These are phyloP conservation scores for Hesperia comma DNA, from an alignment of 2,888 invertebrate species.

Conservation along the genomic window DNA sequence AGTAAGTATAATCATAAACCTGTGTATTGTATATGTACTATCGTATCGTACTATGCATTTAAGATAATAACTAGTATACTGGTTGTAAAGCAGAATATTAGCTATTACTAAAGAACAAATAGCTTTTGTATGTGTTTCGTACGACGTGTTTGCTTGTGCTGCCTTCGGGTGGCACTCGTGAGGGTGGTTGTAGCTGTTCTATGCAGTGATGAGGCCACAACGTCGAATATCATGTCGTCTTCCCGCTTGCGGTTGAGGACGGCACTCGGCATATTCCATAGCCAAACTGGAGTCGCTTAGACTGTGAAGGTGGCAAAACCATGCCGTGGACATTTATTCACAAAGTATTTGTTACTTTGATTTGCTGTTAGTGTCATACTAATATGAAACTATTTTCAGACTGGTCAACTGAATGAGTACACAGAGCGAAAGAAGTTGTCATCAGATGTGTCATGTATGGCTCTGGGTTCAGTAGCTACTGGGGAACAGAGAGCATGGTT, in stretches of 20 bases:
- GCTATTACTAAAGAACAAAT: no score
- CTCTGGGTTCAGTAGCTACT: slow-evolving; percentile 95
- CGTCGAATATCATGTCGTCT: slow-evolving; percentile 85
- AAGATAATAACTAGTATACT: no score
- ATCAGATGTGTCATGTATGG: slow-evolving; percentile 99
- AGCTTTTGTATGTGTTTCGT: no score
- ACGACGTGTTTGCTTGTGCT: slow-evolving; percentile 68
- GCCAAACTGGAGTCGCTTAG: slow-evolving; percentile 88
- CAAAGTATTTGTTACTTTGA: background rate
- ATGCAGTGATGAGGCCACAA: slow-evolving; percentile 83
- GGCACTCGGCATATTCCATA: slow-evolving; percentile 89
- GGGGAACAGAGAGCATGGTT: slow-evolving; percentile 98
- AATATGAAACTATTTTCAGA: slow-evolving; percentile 78
- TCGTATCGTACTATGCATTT: no score
- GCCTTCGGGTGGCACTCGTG: slow-evolving; percentile 61
- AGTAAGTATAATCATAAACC: slow-evolving; percentile 83
- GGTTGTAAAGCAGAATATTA: no score
- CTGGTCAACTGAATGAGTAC: slow-evolving; percentile 99
- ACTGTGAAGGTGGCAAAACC: slow-evolving; percentile 87
- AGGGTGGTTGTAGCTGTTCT: slow-evolving; percentile 80
- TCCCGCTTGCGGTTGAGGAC: slow-evolving; percentile 80
- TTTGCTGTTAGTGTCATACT: slow-evolving; percentile 4
- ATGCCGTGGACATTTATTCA: slow-evolving; percentile 79
- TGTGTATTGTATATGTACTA: no score
- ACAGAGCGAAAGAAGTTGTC: slow-evolving; percentile 98